Conservation (phyloP, 2,797 vertebrate genomes). For the Emydoidea blandingii region DNA sequence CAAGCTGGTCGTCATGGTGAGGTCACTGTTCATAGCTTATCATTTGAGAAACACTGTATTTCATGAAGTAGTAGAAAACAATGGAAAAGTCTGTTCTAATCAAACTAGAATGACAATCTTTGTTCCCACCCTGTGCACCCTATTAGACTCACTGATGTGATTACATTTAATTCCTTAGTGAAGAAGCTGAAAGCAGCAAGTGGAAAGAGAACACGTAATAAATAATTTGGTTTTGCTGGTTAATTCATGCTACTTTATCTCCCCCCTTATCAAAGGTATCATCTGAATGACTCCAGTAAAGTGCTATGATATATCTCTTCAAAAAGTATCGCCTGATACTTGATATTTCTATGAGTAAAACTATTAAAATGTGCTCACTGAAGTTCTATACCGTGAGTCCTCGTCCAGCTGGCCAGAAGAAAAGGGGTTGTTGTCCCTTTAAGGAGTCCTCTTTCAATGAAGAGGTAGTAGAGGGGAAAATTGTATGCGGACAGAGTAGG, state of each 20-base stretch:
- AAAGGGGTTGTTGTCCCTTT: not conserved
- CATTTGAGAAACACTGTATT: not conserved
- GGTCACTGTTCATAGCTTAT: not conserved
- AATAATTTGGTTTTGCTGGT: not conserved
- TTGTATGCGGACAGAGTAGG: too few relatives aligned
- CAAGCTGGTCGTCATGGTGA: not conserved
- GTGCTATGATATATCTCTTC: not conserved
- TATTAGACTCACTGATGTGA: not conserved
- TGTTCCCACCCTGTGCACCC: conserved; percentile 19
- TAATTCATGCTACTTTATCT: not conserved
- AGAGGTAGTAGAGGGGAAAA: not conserved
- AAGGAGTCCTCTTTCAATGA: not conserved
- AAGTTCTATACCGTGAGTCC: not conserved
- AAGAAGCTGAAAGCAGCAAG: conserved; percentile 21
- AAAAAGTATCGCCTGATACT: not conserved
- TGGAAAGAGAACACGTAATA: not conserved
- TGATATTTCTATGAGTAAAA: not conserved
- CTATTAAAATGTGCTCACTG: not conserved
- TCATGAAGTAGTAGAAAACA: conserved; percentile 4
- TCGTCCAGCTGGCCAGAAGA: not conserved
- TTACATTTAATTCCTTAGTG: conserved; percentile 6
- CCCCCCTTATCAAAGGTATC: not conserved
- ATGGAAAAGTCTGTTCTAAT: not conserved
- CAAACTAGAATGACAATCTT: conserved; percentile 17
- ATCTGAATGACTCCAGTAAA: conserved; percentile 17